phyloP scores from a whole-genome alignment of 1,140 invertebrate species.

The honey bee (Apis mellifera) region DNA sequence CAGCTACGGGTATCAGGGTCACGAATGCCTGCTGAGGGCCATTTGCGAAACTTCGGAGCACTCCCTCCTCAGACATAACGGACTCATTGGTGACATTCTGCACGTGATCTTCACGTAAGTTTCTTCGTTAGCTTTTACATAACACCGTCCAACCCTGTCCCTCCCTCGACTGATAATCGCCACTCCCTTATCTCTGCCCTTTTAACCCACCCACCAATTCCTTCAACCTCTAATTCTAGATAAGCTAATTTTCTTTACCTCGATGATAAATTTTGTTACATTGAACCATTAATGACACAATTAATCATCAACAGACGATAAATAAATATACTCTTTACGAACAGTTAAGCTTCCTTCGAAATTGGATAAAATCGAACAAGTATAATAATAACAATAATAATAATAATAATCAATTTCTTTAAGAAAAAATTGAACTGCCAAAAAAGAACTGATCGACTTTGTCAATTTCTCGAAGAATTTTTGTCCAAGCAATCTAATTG shows the following conservation, averaged over 20 bases:
- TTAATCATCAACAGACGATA: too few relatives aligned
- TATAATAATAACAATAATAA: too few relatives aligned
- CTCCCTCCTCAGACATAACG: slow-evolving; percentile 76
- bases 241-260: neutral
- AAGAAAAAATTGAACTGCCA: too few relatives aligned
- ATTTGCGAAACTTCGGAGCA: slow-evolving; percentile 78
- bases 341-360: too few relatives aligned
- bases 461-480: too few relatives aligned
- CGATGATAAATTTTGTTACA: neutral
- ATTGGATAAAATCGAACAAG: too few relatives aligned
- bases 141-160: neutral
- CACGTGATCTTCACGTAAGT: slow-evolving; percentile 80
- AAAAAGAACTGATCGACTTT: too few relatives aligned
- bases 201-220: neutral
- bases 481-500: too few relatives aligned
- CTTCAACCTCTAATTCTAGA: neutral
- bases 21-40: slow-evolving; percentile 76
- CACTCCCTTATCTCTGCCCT: neutral
- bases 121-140: slow-evolving; percentile 14
- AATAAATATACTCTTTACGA: too few relatives aligned
- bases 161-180: neutral
- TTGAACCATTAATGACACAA: too few relatives aligned
- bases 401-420: too few relatives aligned
- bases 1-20: slow-evolving; percentile 73
- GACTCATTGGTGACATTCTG: slow-evolving; percentile 78